A percentile compares a stretch with the other conserved stretches of the same genome.
phyloP scores from a whole-genome alignment of 2,888 invertebrate genomes.

The Isotomurus palustris region DNA sequence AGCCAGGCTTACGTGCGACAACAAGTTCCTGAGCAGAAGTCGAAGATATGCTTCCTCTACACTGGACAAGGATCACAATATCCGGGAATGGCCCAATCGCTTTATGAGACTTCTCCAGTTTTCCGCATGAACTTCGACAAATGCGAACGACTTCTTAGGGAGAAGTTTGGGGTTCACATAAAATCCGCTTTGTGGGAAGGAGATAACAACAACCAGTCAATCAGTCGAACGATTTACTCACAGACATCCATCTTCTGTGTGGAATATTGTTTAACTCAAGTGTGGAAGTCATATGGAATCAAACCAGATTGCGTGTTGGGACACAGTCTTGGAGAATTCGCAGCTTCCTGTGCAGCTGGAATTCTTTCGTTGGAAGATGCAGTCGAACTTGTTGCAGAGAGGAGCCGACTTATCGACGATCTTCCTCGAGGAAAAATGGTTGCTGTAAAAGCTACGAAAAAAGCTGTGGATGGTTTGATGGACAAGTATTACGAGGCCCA shows the following conservation, averaged over 20 bases:
- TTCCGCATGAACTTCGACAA: slow-evolving; percentile 27
- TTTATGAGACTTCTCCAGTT: slow-evolving; percentile 21
- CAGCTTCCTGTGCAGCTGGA: slow-evolving; percentile 28
- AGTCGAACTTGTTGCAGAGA: slow-evolving; percentile 25
- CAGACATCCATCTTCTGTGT: slow-evolving; percentile 37
- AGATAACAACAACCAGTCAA: not conserved
- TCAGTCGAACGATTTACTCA: slow-evolving; percentile 28
- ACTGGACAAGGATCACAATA: slow-evolving; percentile 36
- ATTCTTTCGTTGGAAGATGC: slow-evolving; percentile 29
- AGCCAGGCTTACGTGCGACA: slow-evolving; percentile 4
- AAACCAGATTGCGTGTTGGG: slow-evolving; percentile 32
- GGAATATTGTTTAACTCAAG: slow-evolving; percentile 24
- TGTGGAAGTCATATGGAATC: slow-evolving; percentile 30
- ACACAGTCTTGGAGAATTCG: slow-evolving; percentile 34
- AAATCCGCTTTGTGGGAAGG: slow-evolving; percentile 21
- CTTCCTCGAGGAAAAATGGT: slow-evolving; percentile 27
- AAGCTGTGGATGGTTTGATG: slow-evolving; percentile 8
- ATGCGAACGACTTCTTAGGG: slow-evolving; percentile 16
- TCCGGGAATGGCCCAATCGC: slow-evolving; percentile 24
- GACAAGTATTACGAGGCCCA: not conserved
- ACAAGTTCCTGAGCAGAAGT: slow-evolving; percentile 2
- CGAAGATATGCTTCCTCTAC: slow-evolving; percentile 27
- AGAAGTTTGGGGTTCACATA: slow-evolving; percentile 11
- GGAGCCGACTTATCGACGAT: slow-evolving; percentile 26
- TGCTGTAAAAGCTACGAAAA: slow-evolving; percentile 19